These are phyloP conservation scores for Trichopria drosophilae DNA, from an alignment of 2,888 invertebrate species.

Conservation along the genomic window DNA sequence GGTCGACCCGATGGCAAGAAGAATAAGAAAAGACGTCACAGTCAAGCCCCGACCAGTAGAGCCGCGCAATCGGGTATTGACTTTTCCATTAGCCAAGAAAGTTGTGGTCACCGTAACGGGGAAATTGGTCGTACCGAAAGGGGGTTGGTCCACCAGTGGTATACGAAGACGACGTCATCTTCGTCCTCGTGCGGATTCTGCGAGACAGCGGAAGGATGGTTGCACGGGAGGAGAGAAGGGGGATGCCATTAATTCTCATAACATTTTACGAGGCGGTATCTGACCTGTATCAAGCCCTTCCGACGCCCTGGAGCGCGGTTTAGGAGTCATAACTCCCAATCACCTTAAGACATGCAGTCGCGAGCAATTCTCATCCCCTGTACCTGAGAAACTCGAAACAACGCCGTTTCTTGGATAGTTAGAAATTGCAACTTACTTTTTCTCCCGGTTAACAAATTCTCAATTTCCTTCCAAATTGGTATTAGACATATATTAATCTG, in stretches of 20 bases:
- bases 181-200: not conserved
- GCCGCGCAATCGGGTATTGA: slow-evolving; percentile 54
- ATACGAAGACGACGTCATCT: not conserved
- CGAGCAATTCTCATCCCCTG: slow-evolving; percentile 46
- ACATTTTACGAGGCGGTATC: slow-evolving; percentile 58
- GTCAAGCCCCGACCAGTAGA: slow-evolving; percentile 38
- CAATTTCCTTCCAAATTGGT: too few relatives aligned
- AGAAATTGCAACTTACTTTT: not conserved
- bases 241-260: slow-evolving; percentile 57
- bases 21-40: slow-evolving; percentile 33
- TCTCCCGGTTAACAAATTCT: not conserved
- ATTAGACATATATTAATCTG: too few relatives aligned
- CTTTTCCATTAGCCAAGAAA: slow-evolving; percentile 56
- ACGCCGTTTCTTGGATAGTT: too few relatives aligned
- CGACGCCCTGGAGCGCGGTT: slow-evolving; percentile 53
- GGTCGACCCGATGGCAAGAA: slow-evolving; percentile 20
- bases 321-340: slow-evolving; percentile 58
- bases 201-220: slow-evolving; percentile 23
- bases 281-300: slow-evolving; percentile 57
- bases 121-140: slow-evolving; percentile 50
- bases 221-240: slow-evolving; percentile 20
- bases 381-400: slow-evolving; percentile 27
- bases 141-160: slow-evolving; percentile 30
- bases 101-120: slow-evolving; percentile 53
- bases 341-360: slow-evolving; percentile 57